Conservation (phyloP, 2,888 invertebrate species). For the Agrotis clavis region DNA sequence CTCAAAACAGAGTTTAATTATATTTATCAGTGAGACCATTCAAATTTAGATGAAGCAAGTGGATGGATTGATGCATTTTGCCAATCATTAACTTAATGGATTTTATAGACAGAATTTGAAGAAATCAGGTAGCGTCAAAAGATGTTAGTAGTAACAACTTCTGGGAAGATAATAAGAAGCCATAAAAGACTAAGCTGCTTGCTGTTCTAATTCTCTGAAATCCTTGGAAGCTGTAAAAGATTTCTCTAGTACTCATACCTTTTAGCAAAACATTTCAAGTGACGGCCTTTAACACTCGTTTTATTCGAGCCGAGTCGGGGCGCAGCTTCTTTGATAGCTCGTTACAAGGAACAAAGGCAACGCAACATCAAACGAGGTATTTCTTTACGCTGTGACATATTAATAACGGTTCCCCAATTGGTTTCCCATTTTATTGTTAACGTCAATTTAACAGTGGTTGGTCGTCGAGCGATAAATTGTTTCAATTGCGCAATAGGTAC, state of each 20-base stretch:
- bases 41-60: constrained; percentile 23
- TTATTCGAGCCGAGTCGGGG: constrained; percentile 70
- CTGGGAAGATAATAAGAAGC: constrained; percentile 1
- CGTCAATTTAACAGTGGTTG: constrained; percentile 72
- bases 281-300: constrained; percentile 77
- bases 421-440: constrained; percentile 77
- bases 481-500: constrained; percentile 53
- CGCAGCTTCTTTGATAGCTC: constrained; percentile 77
- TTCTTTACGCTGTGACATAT: constrained; percentile 82
- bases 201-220: constrained; percentile 53
- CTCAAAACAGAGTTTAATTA: constrained; percentile 38
- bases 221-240: constrained; percentile 57
- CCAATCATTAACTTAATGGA: not conserved
- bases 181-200: constrained; percentile 20
- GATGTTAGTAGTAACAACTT: not conserved
- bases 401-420: constrained; percentile 78
- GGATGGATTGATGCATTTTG: not conserved
- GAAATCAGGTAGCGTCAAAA: not conserved
- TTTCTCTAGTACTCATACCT: constrained; percentile 71
- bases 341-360: constrained; percentile 84
- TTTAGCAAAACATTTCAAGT: constrained; percentile 72
- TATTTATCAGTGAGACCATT: constrained; percentile 29
- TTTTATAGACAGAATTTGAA: not conserved
- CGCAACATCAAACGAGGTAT: constrained; percentile 82
- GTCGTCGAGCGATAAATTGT: constrained; percentile 68